These are phyloP conservation scores for Nephotettix cincticeps DNA, from an alignment of 1,140 invertebrate species.

Conservation along the genomic window DNA sequence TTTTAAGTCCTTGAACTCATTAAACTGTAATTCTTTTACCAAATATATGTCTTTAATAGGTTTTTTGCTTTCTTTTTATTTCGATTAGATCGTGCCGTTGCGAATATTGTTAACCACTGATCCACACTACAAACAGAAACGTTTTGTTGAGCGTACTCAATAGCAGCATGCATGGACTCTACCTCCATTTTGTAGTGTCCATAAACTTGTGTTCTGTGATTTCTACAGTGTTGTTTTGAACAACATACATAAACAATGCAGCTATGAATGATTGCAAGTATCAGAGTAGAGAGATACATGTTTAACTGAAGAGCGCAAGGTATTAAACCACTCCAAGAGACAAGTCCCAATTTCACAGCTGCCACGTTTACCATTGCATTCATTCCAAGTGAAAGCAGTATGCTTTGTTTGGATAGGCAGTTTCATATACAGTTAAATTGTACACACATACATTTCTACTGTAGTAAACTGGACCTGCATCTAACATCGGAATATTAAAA, in stretches of 20 bases:
- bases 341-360: constrained; percentile 36
- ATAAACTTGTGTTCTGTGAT: background rate
- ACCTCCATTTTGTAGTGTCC: background rate
- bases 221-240: background rate
- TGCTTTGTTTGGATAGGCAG: constrained; percentile 28
- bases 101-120: background rate
- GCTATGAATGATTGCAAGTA: constrained; percentile 29
- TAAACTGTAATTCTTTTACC: background rate
- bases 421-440: constrained; percentile 38
- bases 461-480: constrained; percentile 34
- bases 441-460: constrained; percentile 34
- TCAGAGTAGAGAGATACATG: constrained; percentile 36
- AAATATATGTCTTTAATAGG: background rate
- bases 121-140: background rate
- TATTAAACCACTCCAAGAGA: constrained; percentile 30
- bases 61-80: background rate
- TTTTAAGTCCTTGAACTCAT: background rate
- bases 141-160: background rate
- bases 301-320: constrained; percentile 28
- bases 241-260: background rate
- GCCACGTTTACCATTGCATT: constrained; percentile 36
- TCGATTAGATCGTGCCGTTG: background rate
- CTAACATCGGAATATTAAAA: constrained; percentile 22
- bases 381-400: constrained; percentile 33
- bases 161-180: background rate